Percentiles rank a stretch among this genome's conserved stretches.
These are phyloP conservation scores for Manacus vitellinus DNA, from an alignment of 2,113 vertebrate genomes.

Conservation along the genomic window DNA sequence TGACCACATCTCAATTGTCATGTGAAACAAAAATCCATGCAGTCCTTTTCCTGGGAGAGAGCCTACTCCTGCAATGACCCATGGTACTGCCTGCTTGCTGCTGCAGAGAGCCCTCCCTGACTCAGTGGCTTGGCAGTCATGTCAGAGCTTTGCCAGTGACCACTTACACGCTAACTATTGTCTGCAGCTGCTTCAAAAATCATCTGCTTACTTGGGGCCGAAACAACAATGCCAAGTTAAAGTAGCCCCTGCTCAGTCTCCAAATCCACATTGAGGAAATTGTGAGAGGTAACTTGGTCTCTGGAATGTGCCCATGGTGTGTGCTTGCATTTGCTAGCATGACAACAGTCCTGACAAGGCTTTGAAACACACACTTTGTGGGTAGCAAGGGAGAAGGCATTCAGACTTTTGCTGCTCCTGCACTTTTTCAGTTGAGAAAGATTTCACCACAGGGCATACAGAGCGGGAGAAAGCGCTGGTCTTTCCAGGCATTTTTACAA, in stretches of 20 bases:
- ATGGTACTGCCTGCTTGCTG: not conserved
- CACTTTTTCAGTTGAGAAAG: fast-evolving
- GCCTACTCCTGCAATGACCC: not conserved
- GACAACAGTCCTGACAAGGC: not conserved
- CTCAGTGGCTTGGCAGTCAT: not conserved
- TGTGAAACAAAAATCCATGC: not conserved
- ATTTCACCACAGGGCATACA: not conserved
- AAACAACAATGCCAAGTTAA: not conserved
- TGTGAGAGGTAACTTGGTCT: not conserved
- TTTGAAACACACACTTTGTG: not conserved
- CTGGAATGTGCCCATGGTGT: fast-evolving
- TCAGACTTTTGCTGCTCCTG: not conserved
- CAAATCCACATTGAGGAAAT: not conserved
- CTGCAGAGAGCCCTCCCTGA: not conserved
- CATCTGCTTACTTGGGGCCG: not conserved
- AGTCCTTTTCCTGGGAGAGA: not conserved
- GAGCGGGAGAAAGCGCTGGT: not conserved
- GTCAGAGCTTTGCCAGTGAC: not conserved
- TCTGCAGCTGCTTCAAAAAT: not conserved
- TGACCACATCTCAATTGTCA: not conserved
- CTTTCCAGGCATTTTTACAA: not conserved
- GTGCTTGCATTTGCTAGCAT: not conserved
- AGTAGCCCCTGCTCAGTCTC: not conserved
- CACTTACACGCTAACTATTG: fast-evolving
- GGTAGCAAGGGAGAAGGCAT: not conserved